These are phyloP conservation scores for Sylvicola cinctus DNA, from an alignment of 2,888 invertebrate genomes.

Conservation along the genomic window DNA sequence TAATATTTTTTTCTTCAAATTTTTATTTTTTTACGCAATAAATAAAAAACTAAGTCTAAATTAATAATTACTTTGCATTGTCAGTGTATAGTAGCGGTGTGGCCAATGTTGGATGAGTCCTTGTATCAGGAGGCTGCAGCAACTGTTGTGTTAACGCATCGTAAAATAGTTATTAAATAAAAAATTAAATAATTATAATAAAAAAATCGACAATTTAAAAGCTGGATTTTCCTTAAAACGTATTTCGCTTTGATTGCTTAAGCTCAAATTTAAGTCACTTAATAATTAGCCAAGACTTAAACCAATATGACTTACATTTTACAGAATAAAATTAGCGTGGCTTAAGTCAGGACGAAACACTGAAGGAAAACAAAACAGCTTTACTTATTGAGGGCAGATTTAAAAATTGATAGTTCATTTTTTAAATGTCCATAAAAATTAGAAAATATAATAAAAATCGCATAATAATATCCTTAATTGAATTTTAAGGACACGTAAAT, in stretches of 20 bases:
- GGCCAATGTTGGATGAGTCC: conserved; percentile 30
- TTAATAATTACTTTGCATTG: conserved; percentile 38
- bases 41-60: conserved; percentile 15
- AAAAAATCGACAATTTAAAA: no score
- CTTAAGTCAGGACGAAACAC: no score
- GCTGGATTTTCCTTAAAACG: no score
- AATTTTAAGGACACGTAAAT: no score
- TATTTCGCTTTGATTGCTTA: no score
- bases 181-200: conserved; percentile 28
- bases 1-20: background rate
- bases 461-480: no score
- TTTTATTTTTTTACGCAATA: background rate
- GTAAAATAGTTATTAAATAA: conserved; percentile 19
- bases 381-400: no score
- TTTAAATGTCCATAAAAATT: no score
- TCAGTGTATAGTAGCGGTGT: conserved; percentile 31
- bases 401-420: no score
- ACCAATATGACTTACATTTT: conserved; percentile 14
- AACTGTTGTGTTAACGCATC: conserved; percentile 27
- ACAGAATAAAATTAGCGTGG: no score
- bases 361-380: no score
- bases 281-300: conserved; percentile 2
- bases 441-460: no score
- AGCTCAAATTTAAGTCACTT: conserved; percentile 10
- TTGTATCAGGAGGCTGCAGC: conserved; percentile 39